phyloP scores from a whole-genome alignment of 2,113 vertebrate species.

The Dipodomys stephensi region DNA sequence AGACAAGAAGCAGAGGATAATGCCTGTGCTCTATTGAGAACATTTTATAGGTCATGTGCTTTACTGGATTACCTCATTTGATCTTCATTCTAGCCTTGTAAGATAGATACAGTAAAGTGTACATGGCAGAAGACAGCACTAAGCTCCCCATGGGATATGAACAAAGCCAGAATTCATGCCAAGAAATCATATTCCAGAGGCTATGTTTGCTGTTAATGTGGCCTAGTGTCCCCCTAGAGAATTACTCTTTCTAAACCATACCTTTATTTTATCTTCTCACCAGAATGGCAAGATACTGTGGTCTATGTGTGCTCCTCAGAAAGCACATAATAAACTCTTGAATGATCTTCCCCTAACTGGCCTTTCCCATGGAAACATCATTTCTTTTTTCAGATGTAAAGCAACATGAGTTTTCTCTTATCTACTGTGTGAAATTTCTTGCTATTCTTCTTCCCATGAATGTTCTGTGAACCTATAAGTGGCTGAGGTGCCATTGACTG shows the following conservation, averaged over 20 bases:
- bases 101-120: rapidly evolving
- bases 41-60: neutral
- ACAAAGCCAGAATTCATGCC: neutral
- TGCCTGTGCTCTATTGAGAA: too few species aligned
- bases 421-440: neutral
- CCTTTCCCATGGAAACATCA: constrained; percentile 7
- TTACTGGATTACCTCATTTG: neutral
- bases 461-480: neutral
- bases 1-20: too few species aligned
- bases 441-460: neutral
- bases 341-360: neutral
- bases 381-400: neutral
- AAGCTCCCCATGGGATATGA: neutral
- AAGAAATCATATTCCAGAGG: neutral
- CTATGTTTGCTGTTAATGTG: neutral
- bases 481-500: neutral
- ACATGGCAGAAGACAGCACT: neutral
- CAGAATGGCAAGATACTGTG: neutral
- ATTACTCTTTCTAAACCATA: neutral
- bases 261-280: neutral
- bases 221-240: neutral
- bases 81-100: neutral
- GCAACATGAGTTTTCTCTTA: neutral
- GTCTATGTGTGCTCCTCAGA: neutral
- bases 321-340: neutral